These are phyloP conservation scores for Steinernema feltiae DNA, from an alignment of 1,140 invertebrate species.

Conservation along the genomic window DNA sequence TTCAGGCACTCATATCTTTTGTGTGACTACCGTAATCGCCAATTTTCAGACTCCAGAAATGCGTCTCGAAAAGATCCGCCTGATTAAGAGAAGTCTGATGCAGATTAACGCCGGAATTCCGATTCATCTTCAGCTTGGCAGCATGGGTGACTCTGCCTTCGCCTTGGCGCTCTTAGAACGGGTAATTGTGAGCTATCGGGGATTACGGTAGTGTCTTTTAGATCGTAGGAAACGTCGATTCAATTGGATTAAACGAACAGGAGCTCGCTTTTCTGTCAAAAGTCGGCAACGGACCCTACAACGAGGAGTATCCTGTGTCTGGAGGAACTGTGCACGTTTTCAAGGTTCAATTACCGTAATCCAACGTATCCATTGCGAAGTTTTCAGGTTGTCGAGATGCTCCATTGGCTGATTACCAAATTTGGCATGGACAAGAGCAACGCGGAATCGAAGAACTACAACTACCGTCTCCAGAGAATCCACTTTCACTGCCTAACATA, in stretches of 20 bases:
- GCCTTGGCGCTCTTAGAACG: conserved; percentile 56
- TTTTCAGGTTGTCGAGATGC: conserved; percentile 61
- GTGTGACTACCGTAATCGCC: neutral
- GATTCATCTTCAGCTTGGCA: conserved; percentile 61
- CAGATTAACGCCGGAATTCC: conserved; percentile 54
- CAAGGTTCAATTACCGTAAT: too few relatives aligned
- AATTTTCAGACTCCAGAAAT: conserved; percentile 48
- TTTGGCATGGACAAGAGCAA: conserved; percentile 57
- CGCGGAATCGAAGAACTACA: conserved; percentile 49
- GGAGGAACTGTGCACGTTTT: conserved; percentile 50
- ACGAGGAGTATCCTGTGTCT: conserved; percentile 48
- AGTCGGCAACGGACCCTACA: conserved; percentile 58
- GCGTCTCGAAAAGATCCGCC: conserved; percentile 56
- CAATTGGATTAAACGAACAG: conserved; percentile 61
- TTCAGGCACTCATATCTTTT: conserved; percentile 49
- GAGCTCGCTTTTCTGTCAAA: conserved; percentile 59
- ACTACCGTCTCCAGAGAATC: conserved; percentile 59
- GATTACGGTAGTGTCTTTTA: too few relatives aligned
- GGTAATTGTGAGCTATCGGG: too few relatives aligned
- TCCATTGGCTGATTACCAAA: conserved; percentile 59
- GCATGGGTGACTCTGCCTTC: conserved; percentile 59
- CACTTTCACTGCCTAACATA: conserved; percentile 63
- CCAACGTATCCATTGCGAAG: too few relatives aligned
- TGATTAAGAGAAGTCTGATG: conserved; percentile 52
- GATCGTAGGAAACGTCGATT: conserved; percentile 59